A percentile compares a stretch with the other conserved stretches of the same genome.
These are phyloP conservation scores for Eristalis arbustorum DNA, from an alignment of 2,888 invertebrate species.

Conservation along the genomic window DNA sequence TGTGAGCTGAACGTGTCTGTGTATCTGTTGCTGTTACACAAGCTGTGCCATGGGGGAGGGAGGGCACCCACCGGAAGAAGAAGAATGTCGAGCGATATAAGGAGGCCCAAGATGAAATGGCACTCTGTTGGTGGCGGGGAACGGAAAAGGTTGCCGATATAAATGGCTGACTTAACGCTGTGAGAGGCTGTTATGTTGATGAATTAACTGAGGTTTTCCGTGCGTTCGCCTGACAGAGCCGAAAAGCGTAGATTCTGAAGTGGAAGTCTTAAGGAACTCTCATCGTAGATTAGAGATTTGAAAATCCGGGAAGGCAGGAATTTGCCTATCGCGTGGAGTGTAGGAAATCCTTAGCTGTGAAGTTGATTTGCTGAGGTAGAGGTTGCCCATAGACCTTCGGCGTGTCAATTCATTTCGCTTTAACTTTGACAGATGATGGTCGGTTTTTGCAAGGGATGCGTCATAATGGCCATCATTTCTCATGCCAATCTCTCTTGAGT, in stretches of 20 bases:
- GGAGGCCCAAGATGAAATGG: conserved; percentile 5
- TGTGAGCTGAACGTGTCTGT: not conserved
- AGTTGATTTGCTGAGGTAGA: not conserved
- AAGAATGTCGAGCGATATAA: conserved; percentile 23
- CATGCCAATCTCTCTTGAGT: not conserved
- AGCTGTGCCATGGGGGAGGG: not conserved
- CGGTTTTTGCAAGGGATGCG: not conserved
- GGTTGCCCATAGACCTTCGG: not conserved
- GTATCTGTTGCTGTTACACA: conserved; percentile 9
- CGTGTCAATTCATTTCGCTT: not conserved
- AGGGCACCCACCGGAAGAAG: not conserved
- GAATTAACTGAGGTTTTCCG: conserved; percentile 50
- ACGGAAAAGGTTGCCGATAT: conserved; percentile 31
- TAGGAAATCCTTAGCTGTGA: not conserved
- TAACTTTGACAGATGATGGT: not conserved
- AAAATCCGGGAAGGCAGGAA: conserved; percentile 6
- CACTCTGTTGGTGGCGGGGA: not conserved
- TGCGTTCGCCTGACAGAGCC: not conserved
- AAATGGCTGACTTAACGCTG: conserved; percentile 62
- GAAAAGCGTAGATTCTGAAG: conserved; percentile 25
- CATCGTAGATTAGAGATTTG: conserved; percentile 41
- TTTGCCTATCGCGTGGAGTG: not conserved
- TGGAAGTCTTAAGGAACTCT: conserved; percentile 39
- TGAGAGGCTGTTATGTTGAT: conserved; percentile 64
- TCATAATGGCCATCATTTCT: not conserved